A percentile compares a stretch with the other conserved stretches of the same genome.
Conservation (phyloP, 1,140 invertebrate genomes). For the Radopholus similis region DNA sequence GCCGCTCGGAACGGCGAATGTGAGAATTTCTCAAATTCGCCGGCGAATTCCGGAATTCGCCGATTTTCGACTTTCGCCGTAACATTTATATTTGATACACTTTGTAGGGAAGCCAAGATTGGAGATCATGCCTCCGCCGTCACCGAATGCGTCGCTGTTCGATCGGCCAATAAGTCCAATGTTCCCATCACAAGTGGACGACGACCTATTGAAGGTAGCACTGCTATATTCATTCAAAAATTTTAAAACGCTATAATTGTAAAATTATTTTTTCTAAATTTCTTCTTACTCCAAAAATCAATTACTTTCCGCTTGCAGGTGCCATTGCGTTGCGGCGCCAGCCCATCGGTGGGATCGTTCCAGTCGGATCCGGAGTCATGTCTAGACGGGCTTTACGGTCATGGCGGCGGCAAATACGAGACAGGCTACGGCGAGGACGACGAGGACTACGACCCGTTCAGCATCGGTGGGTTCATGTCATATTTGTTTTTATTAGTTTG, state of each 20-base stretch:
- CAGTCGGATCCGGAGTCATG: conserved; percentile 20
- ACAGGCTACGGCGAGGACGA: conserved; percentile 3
- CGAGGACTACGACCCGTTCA: conserved; percentile 18
- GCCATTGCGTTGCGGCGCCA: conserved; percentile 12
- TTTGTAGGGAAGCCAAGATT: conserved; percentile 6
- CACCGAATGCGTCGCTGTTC: background rate
- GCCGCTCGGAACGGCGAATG: too few species aligned
- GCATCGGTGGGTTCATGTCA: conserved; percentile 8
- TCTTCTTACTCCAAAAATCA: background rate
- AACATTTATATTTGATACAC: conserved; percentile 1
- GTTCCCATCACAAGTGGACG: background rate
- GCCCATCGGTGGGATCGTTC: conserved; percentile 17
- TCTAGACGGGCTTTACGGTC: conserved; percentile 10
- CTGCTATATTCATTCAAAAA: background rate
- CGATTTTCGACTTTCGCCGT: too few species aligned
- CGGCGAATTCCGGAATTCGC: too few species aligned
- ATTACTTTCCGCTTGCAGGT: conserved; percentile 1
- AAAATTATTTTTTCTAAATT: background rate
- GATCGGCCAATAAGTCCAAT: conserved; percentile 15
- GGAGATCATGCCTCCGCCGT: conserved; percentile 9
- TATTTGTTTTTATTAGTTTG: background rate
- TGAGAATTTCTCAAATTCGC: too few species aligned
- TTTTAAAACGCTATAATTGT: background rate
- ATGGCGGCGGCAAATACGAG: conserved; percentile 1
- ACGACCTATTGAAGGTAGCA: conserved; percentile 12